Base-by-base conservation (phyloP, 2,888 invertebrate species). In the Drosophila lacicola region DNA sequence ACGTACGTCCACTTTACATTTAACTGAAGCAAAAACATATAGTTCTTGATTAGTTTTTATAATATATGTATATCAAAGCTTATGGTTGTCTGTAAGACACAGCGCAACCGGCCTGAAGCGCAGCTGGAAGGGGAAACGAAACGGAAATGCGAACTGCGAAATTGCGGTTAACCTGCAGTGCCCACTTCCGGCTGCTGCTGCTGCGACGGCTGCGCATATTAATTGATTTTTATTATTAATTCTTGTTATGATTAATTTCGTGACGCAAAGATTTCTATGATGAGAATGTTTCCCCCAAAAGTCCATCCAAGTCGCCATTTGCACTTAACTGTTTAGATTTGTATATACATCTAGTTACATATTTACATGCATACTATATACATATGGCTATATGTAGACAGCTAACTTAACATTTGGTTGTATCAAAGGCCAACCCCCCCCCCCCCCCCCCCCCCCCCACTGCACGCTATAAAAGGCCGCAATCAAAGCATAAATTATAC, bases 221-320 rank as follows among this genome's bases (percentile, higher is more conserved):
- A 47, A 55, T 54, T 29, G 8, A 29, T 29, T 29, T 8, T 8
- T 29, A 2, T 29, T 25, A 51, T 64, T 64, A 36, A 57, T 56
- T 36, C 63, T 60, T 60, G 17, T 73, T 60, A 41, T 49, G 44
- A 51, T 39, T 68, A 25, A 57, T 68, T 66, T 47, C 41, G 25
- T 29, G 33, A 51, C 14, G 45, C 39, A 54, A 51, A 33, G 14
- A 70, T 17, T 33, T 6, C 11, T 29, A 19, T 36, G 19, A 47
- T 58, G 36, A 3, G 68, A 46, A 14, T 47, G n/a, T 58, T 42
- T 29, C 41, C 49, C 62, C 29, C 33, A 46, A 21, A 75, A 82
- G 60, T 80, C 88, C 82, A 82, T 82, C 88, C 80, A 84, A 69
- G 54, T 69, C 75, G 75, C 78, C 85, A 72, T 62, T 81, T 78